Conservation (phyloP, 1,140 invertebrate species). For the Meloidogyne exigua region DNA sequence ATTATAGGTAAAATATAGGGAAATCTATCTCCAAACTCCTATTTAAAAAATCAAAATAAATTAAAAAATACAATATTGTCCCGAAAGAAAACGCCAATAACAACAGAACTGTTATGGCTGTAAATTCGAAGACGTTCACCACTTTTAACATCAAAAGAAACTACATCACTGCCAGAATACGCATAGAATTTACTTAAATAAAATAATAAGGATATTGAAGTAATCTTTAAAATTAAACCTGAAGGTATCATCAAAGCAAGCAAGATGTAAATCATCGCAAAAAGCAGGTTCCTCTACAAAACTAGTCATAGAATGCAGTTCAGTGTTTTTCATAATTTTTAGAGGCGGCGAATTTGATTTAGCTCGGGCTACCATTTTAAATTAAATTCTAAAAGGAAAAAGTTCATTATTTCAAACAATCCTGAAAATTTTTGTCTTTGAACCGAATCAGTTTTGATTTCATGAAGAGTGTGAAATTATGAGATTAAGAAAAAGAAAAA, state of each 20-base stretch:
- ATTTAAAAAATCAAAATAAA: no score
- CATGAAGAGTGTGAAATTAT: no score
- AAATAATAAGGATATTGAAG: not conserved
- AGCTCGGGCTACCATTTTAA: not conserved
- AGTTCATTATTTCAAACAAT: no score
- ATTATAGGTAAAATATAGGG: no score
- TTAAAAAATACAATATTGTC: not conserved
- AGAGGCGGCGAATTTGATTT: not conserved
- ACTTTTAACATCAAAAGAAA: not conserved
- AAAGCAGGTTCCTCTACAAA: not conserved
- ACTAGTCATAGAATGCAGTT: not conserved
- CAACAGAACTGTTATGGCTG: not conserved
- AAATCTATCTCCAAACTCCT: no score
- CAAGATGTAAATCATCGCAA: not conserved
- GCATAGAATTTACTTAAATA: constrained; percentile 5
- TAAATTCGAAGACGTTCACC: not conserved
- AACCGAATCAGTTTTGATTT: no score
- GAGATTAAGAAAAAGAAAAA: no score
- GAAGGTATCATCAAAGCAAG: not conserved
- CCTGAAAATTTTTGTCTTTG: no score
- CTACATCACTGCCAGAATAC: not conserved
- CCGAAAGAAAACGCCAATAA: not conserved
- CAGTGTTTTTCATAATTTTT: not conserved
- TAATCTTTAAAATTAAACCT: not conserved
- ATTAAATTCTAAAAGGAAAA: not conserved